Evolutionary conservation across 2,113 vertebrate genomes (phyloP).

Genomic region (Ardeotis arabs): DNA sequence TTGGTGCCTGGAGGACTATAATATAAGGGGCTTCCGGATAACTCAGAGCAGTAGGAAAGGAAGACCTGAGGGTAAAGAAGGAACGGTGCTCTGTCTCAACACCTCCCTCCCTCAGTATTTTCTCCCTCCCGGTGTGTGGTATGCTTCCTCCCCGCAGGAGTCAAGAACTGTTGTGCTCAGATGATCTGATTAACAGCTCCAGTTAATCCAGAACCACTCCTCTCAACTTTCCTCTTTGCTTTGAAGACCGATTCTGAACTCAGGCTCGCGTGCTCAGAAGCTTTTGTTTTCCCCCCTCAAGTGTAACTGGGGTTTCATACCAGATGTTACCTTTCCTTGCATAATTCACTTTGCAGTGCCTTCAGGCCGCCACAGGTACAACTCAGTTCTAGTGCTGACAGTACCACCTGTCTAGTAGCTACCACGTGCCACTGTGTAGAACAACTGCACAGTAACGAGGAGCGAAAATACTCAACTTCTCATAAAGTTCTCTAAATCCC

Average conservation of each 20-base stretch:
- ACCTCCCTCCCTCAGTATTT: neutral
- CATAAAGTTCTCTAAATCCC: neutral
- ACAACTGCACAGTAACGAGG: neutral
- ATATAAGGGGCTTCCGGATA: neutral
- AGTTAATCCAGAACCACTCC: neutral
- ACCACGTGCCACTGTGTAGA: neutral
- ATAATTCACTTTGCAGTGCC: neutral
- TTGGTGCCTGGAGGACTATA: neutral
- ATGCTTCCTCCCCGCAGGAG: neutral
- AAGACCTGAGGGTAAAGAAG: neutral
- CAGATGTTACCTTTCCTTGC: neutral
- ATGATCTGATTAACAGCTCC: neutral
- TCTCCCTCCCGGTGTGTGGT: neutral
- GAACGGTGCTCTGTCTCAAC: neutral
- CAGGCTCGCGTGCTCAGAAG: neutral
- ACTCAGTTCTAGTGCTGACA: neutral
- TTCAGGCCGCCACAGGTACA: neutral
- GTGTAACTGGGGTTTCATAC: neutral
- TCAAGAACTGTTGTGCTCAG: neutral
- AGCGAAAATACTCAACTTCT: neutral
- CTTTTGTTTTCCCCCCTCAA: neutral
- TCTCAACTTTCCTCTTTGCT: neutral
- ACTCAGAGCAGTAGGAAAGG: neutral
- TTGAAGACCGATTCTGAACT: neutral
- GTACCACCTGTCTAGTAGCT: neutral